phyloP scores from a whole-genome alignment of 2,113 vertebrate genomes.

The Passer domesticus region DNA sequence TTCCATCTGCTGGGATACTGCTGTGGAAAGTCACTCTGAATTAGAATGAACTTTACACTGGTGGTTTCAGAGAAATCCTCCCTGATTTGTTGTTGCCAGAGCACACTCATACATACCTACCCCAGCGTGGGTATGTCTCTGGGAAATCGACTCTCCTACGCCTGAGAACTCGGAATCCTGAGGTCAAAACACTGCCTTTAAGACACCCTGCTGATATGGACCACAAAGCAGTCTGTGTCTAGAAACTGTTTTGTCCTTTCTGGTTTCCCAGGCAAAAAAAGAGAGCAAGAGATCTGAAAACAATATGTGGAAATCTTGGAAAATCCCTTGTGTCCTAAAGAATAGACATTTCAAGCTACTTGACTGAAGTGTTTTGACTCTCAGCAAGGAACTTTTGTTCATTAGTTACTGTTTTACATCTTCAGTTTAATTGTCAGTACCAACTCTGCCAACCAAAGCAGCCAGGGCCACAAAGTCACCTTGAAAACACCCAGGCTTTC shows the following conservation, averaged over 20 bases:
- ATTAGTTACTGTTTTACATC: neutral
- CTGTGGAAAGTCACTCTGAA: neutral
- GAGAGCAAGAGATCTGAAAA: neutral
- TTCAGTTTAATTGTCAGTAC: neutral
- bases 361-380: neutral
- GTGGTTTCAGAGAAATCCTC: neutral
- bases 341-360: neutral
- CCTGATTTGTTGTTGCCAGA: neutral
- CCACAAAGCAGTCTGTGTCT: neutral
- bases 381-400: neutral
- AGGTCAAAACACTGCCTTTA: neutral
- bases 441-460: neutral
- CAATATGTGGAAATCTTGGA: neutral
- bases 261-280: neutral
- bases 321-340: neutral
- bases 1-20: neutral
- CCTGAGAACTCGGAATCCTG: neutral
- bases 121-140: neutral
- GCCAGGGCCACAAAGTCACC: neutral
- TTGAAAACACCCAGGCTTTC: neutral
- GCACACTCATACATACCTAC: neutral
- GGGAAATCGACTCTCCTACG: neutral
- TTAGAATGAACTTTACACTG: neutral
- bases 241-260: neutral
- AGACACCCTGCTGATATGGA: neutral